Evolutionary conservation across 2,113 vertebrate genomes (phyloP), one percentile per base, ranked within the genome.

Genomic region (Collichthys lucidus): DNA sequence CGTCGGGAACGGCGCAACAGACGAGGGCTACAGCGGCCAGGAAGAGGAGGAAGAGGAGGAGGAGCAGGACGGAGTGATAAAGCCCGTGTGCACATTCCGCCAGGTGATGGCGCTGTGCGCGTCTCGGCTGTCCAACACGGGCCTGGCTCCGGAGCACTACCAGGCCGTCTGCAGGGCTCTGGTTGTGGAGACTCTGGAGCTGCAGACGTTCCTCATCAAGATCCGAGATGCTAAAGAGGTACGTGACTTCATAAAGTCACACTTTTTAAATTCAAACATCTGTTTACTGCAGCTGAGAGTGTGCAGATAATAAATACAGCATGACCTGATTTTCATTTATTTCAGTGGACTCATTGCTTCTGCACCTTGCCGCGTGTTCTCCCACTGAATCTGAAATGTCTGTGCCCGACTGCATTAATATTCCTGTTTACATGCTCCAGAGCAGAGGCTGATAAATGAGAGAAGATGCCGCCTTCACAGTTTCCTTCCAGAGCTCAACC

Each of bases 171-270:
- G 98, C 90, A 94, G 97, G 0, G 98, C 98, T 0, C 96, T 99
- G 57, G 96, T 98, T 1, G 93, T 98, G 0, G 97, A 99, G 93
- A 98, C 98, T 0, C 90, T 98, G 90, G 98, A 99, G 93, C 96
- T 99, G 80, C 96, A 96, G 83, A 98, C 97, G 55, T 99, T 99
- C 92, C 96, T 99, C 1, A 90, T 92, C 91, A 96, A 95, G 85
- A 97, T 99, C 85, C 95, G 91, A 0, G 96, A 99, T 0, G 96
- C 97, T 79, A 98, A 98, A 87, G 95, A 98, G 96, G 98, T 98
- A 77, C 80, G 94, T 46, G 11, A 9, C 11, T 15, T 17, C 17
- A n/a, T 60, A 12, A 1, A 20, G 40, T 40, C 19, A 16, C n/a
- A 16, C 5, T 20, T 9, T 9, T 40, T 40, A 64, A 53, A 31